Evolutionary conservation across 2,113 vertebrate species (phyloP).

Genomic region (Lota lota): DNA sequence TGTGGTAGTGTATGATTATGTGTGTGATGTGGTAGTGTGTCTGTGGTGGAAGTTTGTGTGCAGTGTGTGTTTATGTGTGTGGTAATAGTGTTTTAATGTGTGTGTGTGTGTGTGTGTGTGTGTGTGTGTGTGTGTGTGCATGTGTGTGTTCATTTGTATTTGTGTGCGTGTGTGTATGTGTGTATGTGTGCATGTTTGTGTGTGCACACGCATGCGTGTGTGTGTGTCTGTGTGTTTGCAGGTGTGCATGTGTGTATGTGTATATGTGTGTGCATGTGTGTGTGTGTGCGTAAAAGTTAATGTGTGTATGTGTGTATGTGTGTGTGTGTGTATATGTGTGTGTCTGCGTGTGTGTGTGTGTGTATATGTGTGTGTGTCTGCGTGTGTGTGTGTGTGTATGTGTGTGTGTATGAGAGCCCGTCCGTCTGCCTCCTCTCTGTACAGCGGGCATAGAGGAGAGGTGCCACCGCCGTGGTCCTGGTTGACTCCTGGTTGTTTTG

Average conservation of each 20-base stretch:
- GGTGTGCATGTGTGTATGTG: conserved; percentile 10
- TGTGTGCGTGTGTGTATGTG: too few relatives aligned
- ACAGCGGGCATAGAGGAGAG: not conserved
- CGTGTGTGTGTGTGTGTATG: not conserved
- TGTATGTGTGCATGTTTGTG: too few relatives aligned
- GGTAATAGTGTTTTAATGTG: too few relatives aligned
- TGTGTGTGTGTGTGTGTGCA: too few relatives aligned
- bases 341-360: not conserved
- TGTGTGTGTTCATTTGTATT: too few relatives aligned
- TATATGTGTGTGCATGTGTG: not conserved
- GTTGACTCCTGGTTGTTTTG: conserved; percentile 62
- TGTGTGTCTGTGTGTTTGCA: not conserved
- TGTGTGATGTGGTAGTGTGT: not conserved
- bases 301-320: conserved; percentile 11
- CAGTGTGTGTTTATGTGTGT: too few relatives aligned
- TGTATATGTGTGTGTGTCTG: not conserved
- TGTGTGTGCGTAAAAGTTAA: not conserved
- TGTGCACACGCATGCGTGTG: too few relatives aligned
- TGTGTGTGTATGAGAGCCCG: not conserved
- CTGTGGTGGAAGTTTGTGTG: too few relatives aligned
- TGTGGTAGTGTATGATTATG: not conserved
- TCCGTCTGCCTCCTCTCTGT: not conserved
- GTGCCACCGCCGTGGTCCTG: conserved; percentile 29
- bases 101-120: too few relatives aligned
- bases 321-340: conserved; percentile 11